These are phyloP conservation scores for Halichoerus grypus DNA, from an alignment of 2,113 vertebrate genomes.

Conservation along the genomic window DNA sequence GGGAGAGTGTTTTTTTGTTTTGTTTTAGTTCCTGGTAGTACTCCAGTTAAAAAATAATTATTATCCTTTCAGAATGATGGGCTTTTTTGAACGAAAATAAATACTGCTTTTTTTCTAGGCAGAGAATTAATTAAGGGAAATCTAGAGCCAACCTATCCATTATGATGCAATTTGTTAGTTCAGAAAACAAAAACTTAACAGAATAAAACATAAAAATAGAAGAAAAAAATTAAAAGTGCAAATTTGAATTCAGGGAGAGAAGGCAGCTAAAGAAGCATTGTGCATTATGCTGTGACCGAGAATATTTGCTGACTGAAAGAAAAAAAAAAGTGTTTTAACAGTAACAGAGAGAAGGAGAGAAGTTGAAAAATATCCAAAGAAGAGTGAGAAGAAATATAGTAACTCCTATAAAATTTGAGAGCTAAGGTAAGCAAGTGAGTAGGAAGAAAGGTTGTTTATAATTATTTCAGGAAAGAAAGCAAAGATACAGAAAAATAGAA, in stretches of 20 bases:
- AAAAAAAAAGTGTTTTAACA: constrained; percentile 21
- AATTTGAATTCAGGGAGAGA: background rate
- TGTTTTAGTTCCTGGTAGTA: background rate
- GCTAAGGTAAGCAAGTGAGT: background rate
- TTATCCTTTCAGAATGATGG: background rate
- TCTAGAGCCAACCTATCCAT: background rate
- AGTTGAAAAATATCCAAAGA: background rate
- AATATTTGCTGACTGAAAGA: background rate
- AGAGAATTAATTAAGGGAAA: background rate
- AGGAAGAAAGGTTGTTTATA: background rate
- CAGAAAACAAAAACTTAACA: background rate
- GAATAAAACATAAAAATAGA: constrained; percentile 23
- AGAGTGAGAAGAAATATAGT: background rate
- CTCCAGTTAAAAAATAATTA: background rate
- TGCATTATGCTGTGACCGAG: background rate
- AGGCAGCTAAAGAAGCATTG: background rate
- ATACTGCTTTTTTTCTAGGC: background rate
- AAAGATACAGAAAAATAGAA: background rate
- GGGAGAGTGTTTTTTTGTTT: background rate
- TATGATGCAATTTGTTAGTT: constrained; percentile 7
- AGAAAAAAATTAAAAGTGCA: background rate
- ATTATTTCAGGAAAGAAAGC: background rate
- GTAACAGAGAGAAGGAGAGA: background rate
- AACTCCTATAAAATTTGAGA: background rate
- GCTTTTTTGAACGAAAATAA: background rate